These are phyloP conservation scores for Copidosoma aretas DNA, from an alignment of 2,888 invertebrate species.

Conservation along the genomic window DNA sequence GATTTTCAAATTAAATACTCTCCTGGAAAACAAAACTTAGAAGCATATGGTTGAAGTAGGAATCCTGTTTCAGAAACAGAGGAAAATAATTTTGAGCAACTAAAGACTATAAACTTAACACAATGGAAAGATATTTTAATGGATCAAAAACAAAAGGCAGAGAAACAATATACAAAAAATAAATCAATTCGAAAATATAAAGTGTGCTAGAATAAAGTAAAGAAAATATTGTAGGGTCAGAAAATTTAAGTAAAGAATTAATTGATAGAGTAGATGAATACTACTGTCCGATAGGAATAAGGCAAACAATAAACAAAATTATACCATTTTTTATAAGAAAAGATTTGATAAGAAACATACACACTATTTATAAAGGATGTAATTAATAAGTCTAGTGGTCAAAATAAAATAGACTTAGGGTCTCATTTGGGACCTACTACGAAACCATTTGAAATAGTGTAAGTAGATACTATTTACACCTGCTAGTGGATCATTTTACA, in stretches of 20 bases:
- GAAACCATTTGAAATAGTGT: neutral
- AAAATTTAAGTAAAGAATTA: neutral
- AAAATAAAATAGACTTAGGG: neutral
- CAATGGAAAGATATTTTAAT: too few relatives aligned
- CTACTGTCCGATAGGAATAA: neutral
- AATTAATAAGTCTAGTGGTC: neutral
- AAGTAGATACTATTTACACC: neutral
- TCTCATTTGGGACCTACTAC: conserved; percentile 2
- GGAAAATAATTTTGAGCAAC: too few relatives aligned
- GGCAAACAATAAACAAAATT: neutral
- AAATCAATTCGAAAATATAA: too few relatives aligned
- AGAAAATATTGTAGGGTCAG: neutral
- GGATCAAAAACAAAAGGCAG: too few relatives aligned
- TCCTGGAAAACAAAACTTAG: too few relatives aligned
- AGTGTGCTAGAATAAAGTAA: neutral
- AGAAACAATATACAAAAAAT: too few relatives aligned
- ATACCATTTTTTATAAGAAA: neutral
- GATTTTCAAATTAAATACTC: too few relatives aligned
- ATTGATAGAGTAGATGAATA: neutral
- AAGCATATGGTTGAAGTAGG: too few relatives aligned
- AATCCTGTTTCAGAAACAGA: too few relatives aligned
- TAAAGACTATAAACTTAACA: too few relatives aligned
- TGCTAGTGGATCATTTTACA: neutral
- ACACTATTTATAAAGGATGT: neutral
- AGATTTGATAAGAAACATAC: neutral